phyloP scores from a whole-genome alignment of 2,888 invertebrate species.

The Pyrrhosoma nymphula region DNA sequence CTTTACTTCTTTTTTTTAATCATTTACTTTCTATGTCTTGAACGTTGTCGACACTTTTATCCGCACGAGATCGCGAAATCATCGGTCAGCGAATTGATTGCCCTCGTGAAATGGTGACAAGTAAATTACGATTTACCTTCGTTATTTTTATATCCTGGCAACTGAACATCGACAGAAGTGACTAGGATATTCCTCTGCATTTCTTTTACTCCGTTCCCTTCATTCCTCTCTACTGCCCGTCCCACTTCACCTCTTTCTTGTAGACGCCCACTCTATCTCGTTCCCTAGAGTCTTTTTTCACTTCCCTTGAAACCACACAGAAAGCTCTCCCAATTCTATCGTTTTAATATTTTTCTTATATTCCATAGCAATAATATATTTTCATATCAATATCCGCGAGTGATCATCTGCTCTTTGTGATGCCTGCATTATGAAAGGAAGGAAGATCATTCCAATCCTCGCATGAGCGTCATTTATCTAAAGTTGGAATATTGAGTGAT shows the following conservation, averaged over 20 bases:
- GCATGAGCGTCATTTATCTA: too few relatives aligned
- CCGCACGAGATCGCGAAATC: not conserved
- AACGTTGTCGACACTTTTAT: not conserved
- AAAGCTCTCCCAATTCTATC: not conserved
- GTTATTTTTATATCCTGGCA: not conserved
- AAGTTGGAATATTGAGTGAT: too few relatives aligned
- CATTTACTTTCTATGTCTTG: not conserved
- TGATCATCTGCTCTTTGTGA: too few relatives aligned
- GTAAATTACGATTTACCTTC: not conserved
- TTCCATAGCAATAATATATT: too few relatives aligned
- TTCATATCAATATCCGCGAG: too few relatives aligned
- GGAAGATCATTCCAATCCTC: too few relatives aligned
- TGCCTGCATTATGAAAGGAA: too few relatives aligned
- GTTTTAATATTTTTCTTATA: too few relatives aligned
- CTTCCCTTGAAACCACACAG: constrained; percentile 9
- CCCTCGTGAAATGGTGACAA: not conserved
- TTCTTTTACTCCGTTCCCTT: not conserved
- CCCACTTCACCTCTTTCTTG: not conserved
- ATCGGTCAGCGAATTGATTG: not conserved
- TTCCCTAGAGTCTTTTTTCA: not conserved
- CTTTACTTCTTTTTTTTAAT: not conserved
- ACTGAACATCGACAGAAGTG: not conserved
- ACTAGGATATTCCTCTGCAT: not conserved
- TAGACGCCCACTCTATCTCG: not conserved
- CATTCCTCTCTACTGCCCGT: not conserved